phyloP scores from a whole-genome alignment of 2,888 invertebrate genomes.

The Agrochola litura region DNA sequence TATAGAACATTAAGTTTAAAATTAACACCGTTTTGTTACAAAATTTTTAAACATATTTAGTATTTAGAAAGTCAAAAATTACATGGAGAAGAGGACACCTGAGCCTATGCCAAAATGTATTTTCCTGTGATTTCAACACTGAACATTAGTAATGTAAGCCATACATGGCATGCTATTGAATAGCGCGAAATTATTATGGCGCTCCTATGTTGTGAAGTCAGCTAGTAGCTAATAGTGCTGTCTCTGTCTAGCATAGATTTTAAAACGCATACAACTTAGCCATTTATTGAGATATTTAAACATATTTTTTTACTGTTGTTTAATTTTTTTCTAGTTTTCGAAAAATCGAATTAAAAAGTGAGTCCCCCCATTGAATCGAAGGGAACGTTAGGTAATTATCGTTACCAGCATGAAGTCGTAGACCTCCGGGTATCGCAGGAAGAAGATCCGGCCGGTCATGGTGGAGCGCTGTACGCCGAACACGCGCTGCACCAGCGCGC shows the following conservation, averaged over 20 bases:
- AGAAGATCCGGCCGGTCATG: slow-evolving; percentile 95
- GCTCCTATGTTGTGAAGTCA: neutral
- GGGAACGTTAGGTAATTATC: neutral
- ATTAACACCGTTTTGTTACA: too few relatives aligned
- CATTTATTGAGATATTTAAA: neutral
- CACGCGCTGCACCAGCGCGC: slow-evolving; percentile 95
- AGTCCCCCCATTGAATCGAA: neutral
- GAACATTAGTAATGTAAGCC: neutral
- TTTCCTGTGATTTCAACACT: neutral
- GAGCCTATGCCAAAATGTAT: neutral
- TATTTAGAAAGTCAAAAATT: too few relatives aligned
- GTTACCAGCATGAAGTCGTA: slow-evolving; percentile 90
- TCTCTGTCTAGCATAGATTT: neutral
- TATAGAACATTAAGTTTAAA: too few relatives aligned
- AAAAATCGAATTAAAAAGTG: neutral
- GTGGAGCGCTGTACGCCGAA: slow-evolving; percentile 96
- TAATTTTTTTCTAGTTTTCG: neutral
- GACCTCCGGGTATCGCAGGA: slow-evolving; percentile 91
- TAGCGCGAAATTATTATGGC: too few relatives aligned
- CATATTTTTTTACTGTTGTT: neutral
- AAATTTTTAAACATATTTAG: too few relatives aligned
- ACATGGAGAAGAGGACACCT: too few relatives aligned
- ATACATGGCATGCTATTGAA: too few relatives aligned
- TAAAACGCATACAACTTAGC: neutral
- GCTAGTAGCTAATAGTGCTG: neutral